A percentile compares a stretch with the other conserved stretches of the same genome.
Conservation (phyloP, 1,140 invertebrate genomes). For the Notospermus geniculatus region DNA sequence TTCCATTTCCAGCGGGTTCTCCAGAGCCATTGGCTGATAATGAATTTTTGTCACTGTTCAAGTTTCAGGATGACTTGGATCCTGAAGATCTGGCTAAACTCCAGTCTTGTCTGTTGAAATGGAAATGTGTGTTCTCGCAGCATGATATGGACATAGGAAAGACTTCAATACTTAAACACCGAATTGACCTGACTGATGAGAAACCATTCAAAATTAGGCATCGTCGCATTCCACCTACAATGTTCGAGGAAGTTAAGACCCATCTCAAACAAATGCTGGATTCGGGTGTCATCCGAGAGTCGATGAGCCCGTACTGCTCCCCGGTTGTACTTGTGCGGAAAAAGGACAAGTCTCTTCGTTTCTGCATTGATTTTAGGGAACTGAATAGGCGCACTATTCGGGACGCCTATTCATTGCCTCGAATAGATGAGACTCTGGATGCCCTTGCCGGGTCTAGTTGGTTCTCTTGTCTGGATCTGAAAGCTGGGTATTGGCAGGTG, state of each 20-base stretch:
- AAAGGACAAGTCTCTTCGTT: conserved; percentile 50
- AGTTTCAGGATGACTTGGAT: too few relatives aligned
- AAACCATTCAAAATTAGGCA: conserved; percentile 7
- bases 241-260: conserved; percentile 9
- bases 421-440: conserved; percentile 55
- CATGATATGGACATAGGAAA: conserved; percentile 18
- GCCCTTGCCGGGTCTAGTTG: conserved; percentile 40
- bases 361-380: conserved; percentile 57
- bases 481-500: conserved; percentile 12
- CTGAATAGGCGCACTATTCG: conserved; percentile 52
- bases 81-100: too few relatives aligned
- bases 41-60: too few relatives aligned
- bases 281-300: conserved; percentile 12
- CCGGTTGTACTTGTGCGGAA: conserved; percentile 58
- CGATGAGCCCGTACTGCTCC: conserved; percentile 6
- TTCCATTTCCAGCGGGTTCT: too few relatives aligned
- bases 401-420: conserved; percentile 59
- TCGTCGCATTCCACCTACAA: conserved; percentile 13
- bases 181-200: conserved; percentile 5
- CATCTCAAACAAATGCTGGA: conserved; percentile 10
- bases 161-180: conserved; percentile 3
- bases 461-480: conserved; percentile 56
- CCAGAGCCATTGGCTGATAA: too few relatives aligned
- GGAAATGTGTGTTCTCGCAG: too few relatives aligned
- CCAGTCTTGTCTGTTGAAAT: too few relatives aligned